A percentile compares a stretch with the other conserved stretches of the same genome.
Evolutionary conservation across 2,888 invertebrate species (phyloP).

Genomic region (Ophion ventricosus): DNA sequence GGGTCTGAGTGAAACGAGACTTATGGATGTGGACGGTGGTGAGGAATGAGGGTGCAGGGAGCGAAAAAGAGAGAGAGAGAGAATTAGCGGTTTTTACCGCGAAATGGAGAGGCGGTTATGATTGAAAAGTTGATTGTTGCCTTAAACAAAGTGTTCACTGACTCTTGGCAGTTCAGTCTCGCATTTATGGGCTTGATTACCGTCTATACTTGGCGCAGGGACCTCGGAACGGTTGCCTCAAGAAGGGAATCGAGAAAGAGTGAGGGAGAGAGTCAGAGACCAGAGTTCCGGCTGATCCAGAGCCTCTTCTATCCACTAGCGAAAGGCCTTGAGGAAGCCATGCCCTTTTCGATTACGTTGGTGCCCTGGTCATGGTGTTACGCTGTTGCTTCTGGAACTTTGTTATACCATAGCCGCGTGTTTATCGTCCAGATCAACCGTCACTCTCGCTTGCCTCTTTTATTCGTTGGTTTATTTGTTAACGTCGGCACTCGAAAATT

Average conservation of each 20-base stretch:
- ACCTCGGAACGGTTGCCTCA: conserved; percentile 7
- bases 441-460: conserved; percentile 34
- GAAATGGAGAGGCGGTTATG: conserved; percentile 75
- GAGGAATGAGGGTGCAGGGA: conserved; percentile 31
- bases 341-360: conserved; percentile 40
- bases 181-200: conserved; percentile 59
- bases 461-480: conserved; percentile 54
- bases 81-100: conserved; percentile 58
- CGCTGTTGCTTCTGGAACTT: conserved; percentile 51
- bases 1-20: conserved; percentile 13
- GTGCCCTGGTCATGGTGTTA: neutral
- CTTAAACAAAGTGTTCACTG: conserved; percentile 80
- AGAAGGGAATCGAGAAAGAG: neutral
- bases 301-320: conserved; percentile 38
- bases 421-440: conserved; percentile 20
- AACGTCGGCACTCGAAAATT: conserved; percentile 32
- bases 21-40: conserved; percentile 27
- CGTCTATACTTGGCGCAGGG: conserved; percentile 37
- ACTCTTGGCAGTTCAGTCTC: conserved; percentile 72
- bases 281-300: conserved; percentile 24
- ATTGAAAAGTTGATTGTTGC: conserved; percentile 79
- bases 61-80: conserved; percentile 34
- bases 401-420: conserved; percentile 35
- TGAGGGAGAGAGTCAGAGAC: neutral
- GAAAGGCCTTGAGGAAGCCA: conserved; percentile 52